Conservation (phyloP, 2,888 invertebrate genomes). For the Sturmia bella region DNA sequence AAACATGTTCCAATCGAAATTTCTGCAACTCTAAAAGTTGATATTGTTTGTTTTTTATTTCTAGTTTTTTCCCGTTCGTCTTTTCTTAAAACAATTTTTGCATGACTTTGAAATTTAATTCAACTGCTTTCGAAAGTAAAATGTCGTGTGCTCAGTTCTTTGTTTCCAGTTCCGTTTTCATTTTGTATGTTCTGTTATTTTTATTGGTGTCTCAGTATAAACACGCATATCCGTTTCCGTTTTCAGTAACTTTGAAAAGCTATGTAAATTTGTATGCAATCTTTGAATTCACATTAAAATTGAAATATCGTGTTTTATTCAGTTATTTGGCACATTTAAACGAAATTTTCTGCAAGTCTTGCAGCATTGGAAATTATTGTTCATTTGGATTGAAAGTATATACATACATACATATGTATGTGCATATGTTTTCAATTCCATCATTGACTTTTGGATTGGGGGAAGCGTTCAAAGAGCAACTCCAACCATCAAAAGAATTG, state of each 20-base stretch:
- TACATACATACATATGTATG: conserved; percentile 29
- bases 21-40: conserved; percentile 1
- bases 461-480: not conserved
- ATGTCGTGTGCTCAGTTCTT: conserved; percentile 32
- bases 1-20: not conserved
- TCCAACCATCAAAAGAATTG: conserved; percentile 40
- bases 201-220: conserved; percentile 72
- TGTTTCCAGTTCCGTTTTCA: conserved; percentile 22
- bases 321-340: conserved; percentile 46
- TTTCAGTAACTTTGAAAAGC: conserved; percentile 52
- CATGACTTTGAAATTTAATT: conserved; percentile 69
- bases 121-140: conserved; percentile 1
- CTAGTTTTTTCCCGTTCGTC: conserved; percentile 7
- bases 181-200: conserved; percentile 50
- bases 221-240: conserved; percentile 74
- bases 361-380: conserved; percentile 40
- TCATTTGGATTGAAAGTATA: conserved; percentile 59
- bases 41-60: not conserved
- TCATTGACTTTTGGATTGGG: conserved; percentile 37
- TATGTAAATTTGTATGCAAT: not conserved
- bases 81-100: conserved; percentile 10
- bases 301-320: not conserved
- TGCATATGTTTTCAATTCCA: conserved; percentile 59
- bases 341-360: conserved; percentile 52
- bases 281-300: not conserved